phyloP scores from a whole-genome alignment of 2,888 invertebrate genomes.

The Melanchra persicariae region DNA sequence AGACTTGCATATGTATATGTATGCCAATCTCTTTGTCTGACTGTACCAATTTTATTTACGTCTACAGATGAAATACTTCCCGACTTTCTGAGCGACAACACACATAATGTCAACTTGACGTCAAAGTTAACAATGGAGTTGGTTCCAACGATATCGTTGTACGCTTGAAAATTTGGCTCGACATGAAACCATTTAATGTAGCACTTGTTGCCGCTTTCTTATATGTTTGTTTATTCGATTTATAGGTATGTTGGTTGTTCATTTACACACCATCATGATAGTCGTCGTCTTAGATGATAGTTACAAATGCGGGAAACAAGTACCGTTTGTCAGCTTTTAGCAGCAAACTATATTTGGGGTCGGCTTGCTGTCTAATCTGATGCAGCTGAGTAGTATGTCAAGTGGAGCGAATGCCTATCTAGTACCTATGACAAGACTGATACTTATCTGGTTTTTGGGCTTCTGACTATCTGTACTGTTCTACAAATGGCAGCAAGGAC shows the following conservation, averaged over 20 bases:
- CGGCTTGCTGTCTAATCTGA: too few relatives aligned
- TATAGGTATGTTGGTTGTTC: not conserved
- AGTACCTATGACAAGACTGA: too few relatives aligned
- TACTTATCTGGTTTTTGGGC: too few relatives aligned
- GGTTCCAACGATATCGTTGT: not conserved
- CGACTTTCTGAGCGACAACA: not conserved
- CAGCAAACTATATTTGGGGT: too few relatives aligned
- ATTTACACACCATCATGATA: not conserved
- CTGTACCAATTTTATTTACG: too few relatives aligned
- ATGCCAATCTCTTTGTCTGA: too few relatives aligned
- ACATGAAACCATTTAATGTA: conserved; percentile 12
- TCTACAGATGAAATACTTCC: too few relatives aligned
- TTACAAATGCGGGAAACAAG: not conserved
- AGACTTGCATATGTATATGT: too few relatives aligned
- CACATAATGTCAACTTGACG: not conserved
- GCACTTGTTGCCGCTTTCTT: not conserved
- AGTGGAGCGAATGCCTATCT: too few relatives aligned
- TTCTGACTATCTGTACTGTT: too few relatives aligned
- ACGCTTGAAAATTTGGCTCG: not conserved
- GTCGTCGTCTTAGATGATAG: not conserved
- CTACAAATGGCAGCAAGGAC: too few relatives aligned
- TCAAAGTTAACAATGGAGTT: not conserved
- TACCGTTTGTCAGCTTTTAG: not conserved
- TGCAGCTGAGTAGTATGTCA: too few relatives aligned
- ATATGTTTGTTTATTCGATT: not conserved